Base-by-base conservation (phyloP, 2,888 invertebrate genomes). In the Diogma glabrata region DNA sequence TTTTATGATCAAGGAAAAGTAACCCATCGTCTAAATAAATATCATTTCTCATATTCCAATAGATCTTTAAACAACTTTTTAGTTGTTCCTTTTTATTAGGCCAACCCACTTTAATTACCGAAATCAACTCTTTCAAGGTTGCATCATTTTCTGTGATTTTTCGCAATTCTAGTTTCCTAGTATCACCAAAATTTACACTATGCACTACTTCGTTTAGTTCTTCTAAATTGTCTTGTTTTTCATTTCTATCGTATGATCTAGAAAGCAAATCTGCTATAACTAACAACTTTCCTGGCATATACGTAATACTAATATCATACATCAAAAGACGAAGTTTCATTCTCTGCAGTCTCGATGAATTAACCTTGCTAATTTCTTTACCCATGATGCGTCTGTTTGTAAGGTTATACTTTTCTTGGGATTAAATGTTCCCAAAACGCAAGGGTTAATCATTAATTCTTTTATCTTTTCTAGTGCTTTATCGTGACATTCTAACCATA, bases 381-480 rank as follows among this genome's bases (percentile, higher is more conserved):
- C 6, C 4, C 9, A 33, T 33, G 54, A 56, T 20, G 54, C 53
- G 52, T 56, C 56, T 10, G 56, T 52, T 30, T 54, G 55, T 26
- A 57, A 50, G 10, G 24, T 14, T 16, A 54, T 46, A n/a, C 53
- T 16, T 45, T 51, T 16, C 6, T 50, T 51, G 6, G 49, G 33
- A 26, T 55, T 45, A 56, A 52, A 57, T n/a, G 47, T 20, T 10
- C 28, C 30, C 12, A 58, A 24, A 19, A 54, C 49, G 3, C 55
- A 54, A 4, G 52, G 45, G 2, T 54, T 46, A 8, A 45, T 48
- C n/a, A 57, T 51, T 38, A 51, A 36, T 20, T 30, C 10, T 10
- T 56, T 52, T 23, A 57, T 50, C 9, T 51, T 54, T 10, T 55
- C 24, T 16, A 53, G 45, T n/a, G 47, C 49, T 28, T 47, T 30